A percentile compares a stretch with the other conserved stretches of the same genome.
Evolutionary conservation across 64 coral and sea anemone genomes (phyloP).

Genomic region (Stylophora pistillata): DNA sequence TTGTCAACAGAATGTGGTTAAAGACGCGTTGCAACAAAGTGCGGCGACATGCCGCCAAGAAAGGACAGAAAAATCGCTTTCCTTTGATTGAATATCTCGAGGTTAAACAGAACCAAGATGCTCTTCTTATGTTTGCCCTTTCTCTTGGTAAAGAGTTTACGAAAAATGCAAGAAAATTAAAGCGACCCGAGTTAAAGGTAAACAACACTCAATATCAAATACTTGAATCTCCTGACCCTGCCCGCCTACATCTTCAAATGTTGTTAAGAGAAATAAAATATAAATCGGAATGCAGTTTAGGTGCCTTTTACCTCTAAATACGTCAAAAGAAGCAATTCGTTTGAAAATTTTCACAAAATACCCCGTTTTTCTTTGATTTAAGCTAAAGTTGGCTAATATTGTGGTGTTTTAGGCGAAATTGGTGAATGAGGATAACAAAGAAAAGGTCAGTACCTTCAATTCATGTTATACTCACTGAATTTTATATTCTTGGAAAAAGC

Average conservation of each 20-base stretch:
- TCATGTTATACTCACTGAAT: background rate
- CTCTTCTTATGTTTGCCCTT: background rate
- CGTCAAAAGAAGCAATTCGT: background rate
- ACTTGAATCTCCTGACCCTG: background rate
- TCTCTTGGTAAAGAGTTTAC: background rate
- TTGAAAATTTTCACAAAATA: background rate
- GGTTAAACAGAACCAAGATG: background rate
- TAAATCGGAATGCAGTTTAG: background rate
- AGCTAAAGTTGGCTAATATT: background rate
- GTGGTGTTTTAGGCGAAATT: constrained; percentile 7
- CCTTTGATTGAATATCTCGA: constrained; percentile 14
- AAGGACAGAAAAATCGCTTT: constrained; percentile 21
- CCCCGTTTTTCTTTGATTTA: background rate
- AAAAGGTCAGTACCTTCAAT: background rate
- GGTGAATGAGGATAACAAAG: background rate
- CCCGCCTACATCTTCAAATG: background rate
- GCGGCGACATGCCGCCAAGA: constrained; percentile 20
- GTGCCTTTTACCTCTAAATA: background rate
- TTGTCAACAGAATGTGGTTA: too few relatives aligned
- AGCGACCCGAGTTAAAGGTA: constrained; percentile 46
- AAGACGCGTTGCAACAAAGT: background rate
- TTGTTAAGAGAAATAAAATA: background rate
- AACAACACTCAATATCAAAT: background rate
- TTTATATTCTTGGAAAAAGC: background rate
- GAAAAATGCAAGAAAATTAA: constrained; percentile 36